These are phyloP conservation scores for Thryonomys swinderianus DNA, from an alignment of 2,113 vertebrate species.

Conservation along the genomic window DNA sequence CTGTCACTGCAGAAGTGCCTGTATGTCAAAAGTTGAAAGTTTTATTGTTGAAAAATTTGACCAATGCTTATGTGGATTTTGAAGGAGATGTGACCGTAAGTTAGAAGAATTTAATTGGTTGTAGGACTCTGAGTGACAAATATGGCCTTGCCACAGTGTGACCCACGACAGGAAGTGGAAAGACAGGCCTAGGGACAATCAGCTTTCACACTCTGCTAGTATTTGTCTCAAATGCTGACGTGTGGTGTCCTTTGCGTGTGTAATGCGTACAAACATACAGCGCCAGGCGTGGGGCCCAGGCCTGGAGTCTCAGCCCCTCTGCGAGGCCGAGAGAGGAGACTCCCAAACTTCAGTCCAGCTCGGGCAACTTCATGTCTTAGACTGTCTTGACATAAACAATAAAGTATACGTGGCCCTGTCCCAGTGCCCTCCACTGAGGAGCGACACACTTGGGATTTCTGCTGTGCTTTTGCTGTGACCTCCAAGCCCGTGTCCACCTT, in stretches of 20 bases:
- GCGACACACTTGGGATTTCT: neutral
- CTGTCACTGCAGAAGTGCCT: neutral
- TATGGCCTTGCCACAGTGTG: neutral
- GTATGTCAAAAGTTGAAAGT: neutral
- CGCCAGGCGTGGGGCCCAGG: neutral
- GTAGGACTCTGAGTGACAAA: neutral
- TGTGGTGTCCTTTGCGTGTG: neutral
- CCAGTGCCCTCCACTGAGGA: neutral
- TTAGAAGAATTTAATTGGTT: neutral
- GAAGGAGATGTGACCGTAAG: neutral
- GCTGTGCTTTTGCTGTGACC: neutral
- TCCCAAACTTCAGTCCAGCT: neutral
- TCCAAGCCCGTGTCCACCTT: neutral
- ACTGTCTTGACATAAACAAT: neutral
- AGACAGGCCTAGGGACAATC: neutral
- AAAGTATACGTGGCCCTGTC: neutral
- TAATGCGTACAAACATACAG: neutral
- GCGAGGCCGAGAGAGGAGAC: neutral
- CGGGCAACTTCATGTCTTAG: neutral
- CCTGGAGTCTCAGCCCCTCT: neutral
- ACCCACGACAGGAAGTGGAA: neutral
- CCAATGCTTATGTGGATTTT: neutral
- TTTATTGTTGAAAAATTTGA: neutral
- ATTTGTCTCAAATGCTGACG: neutral
- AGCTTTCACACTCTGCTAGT: neutral